Base-by-base conservation (phyloP, 64 coral and sea anemone species). In the Astreopora myriophthalma region DNA sequence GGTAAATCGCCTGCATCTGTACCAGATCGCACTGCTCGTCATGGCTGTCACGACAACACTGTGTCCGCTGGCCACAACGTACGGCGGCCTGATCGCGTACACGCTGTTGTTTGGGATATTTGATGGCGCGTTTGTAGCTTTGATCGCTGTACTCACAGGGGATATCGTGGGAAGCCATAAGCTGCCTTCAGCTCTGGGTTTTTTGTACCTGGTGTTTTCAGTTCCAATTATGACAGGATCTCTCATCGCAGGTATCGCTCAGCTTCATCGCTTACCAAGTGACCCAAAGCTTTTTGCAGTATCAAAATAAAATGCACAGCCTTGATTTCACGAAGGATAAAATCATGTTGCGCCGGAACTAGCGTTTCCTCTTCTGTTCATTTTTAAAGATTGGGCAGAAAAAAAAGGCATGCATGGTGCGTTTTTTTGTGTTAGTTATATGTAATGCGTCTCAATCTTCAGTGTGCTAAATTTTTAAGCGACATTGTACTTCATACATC, bases 201-300 rank as follows among this genome's bases (percentile, higher is more conserved):
- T 94, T 52, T 80, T 94, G 61, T 89, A 94, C 36, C 83, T 89
- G 19, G 61, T 94, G 6, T 82, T 87, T 63, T 86, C 85, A 1
- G 62, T 94, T 7, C 92, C 92, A n/a, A 82, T 89, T 51, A 94
- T 94, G 85, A 35, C 87, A 48, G 92, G 92, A 24, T 79, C 92
- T 8, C 92, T 87, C 14, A 79, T 94, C 14, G 92, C 92, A 75
- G 92, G 92, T 94, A 74, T 62, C 28, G 28, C 6, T 44, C 0
- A 57, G 9, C 22, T 46, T 75, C 5, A 13, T 27, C n/a, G 7
- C 32, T 44, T 44, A 6, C 35, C 31, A 73, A 19, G 70, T 16
- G 16, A 16, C 70, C 14, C 4, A 37, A 3, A 35, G 34, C 32
- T 4, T 11, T n/a, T n/a, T n/a, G n/a, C n/a, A n/a, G n/a, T n/a